A percentile compares a stretch with the other conserved stretches of the same genome.
Conservation (phyloP, 2,888 invertebrate genomes). For the Drosophila seclusa region DNA sequence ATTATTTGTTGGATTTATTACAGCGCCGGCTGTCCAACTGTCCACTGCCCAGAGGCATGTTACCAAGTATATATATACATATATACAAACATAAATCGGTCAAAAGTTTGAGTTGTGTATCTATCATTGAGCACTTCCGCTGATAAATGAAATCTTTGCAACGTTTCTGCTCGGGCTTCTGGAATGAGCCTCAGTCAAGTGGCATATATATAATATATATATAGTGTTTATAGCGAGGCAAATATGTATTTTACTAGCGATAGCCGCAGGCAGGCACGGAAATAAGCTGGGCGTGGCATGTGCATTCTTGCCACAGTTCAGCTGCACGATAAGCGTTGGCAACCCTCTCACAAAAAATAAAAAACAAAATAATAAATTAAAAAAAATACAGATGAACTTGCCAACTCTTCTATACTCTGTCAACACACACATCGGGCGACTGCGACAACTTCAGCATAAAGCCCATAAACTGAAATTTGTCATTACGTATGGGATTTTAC, state of each 20-base stretch:
- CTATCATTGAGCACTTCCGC: constrained; percentile 72
- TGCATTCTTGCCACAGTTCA: background rate
- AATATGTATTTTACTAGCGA: constrained; percentile 63
- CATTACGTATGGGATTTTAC: constrained; percentile 69
- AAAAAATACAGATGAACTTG: constrained; percentile 2
- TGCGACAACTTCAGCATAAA: background rate
- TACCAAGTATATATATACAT: background rate
- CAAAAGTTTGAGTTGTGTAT: constrained; percentile 62
- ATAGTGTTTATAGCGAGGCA: constrained; percentile 41
- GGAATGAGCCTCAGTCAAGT: constrained; percentile 53
- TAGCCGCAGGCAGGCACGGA: constrained; percentile 32
- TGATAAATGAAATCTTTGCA: constrained; percentile 71
- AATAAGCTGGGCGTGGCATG: constrained; percentile 16
- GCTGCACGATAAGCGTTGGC: background rate
- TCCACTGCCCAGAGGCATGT: constrained; percentile 1
- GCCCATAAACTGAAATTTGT: constrained; percentile 47
- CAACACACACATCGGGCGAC: constrained; percentile 13
- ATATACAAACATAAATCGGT: constrained; percentile 56
- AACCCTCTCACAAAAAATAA: background rate
- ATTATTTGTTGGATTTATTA: constrained; percentile 59
- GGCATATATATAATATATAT: constrained; percentile 52
- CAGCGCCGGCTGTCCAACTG: constrained; percentile 31
- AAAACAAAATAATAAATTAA: background rate
- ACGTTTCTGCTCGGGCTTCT: constrained; percentile 5
- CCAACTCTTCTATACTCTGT: constrained; percentile 6